Evolutionary conservation across 2,888 invertebrate genomes (phyloP), one percentile per base, ranked within the genome.

Genomic region (Nowickia ferox): DNA sequence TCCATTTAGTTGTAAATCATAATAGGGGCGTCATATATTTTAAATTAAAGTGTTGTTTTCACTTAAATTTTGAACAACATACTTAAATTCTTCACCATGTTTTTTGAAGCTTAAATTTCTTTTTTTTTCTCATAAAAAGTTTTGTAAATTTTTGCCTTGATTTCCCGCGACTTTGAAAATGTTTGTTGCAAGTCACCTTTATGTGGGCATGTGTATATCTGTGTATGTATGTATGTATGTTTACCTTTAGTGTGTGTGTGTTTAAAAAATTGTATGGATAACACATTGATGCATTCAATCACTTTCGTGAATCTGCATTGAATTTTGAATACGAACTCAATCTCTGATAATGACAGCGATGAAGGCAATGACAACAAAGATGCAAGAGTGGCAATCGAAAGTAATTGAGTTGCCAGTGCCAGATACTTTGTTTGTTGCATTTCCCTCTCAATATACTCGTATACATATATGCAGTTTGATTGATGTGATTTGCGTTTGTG

Each of bases 361-460:
- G 51, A 66, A n/a, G 19, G 22, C 22, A 74, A 72, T 80, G 72
- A 72, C 46, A 61, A 57, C 40, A 48, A 59, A 11, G 19, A 44
- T 6, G 40, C 46, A 57, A 44, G 22, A 79, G 19, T 74, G 63
- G 65, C 79, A 84, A 84, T 84, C 71, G 77, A 82, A 72, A 55
- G 72, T 84, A 80, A 86, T 87, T 86, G 86, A 83, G 79, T 84
- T 86, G 87, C 72, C 82, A 84, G 75, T 83, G 79, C 77, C 69
- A 80, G 79, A 53, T 15, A 69, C 48, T 53, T 46, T 6, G 63
- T 69, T 76, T 55, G 69, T 48, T 76, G 30, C 69, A 75, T 68
- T 46, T 46, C 42, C 48, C 19, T 76, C 69, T 42, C 22, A 69
- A 46, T 30, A 30, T 30, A 30, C 1, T 22, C 22, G 30, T 30